Conservation (phyloP, 2,113 vertebrate species). For the Thunnus thynnus region DNA sequence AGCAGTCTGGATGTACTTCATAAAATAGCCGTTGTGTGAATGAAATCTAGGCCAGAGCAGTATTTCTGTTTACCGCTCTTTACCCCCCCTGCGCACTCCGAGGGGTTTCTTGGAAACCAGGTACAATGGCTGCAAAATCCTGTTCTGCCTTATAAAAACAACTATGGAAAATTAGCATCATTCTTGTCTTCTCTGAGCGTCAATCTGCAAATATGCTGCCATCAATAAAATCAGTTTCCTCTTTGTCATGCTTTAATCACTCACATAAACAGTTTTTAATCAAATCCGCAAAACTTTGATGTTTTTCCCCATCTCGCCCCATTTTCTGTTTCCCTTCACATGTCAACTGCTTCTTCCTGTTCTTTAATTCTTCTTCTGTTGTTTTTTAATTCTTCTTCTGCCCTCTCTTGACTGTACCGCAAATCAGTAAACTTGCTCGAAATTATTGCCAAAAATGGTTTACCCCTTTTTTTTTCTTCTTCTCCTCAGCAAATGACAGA, state of each 20-base stretch:
- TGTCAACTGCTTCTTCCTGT: conserved; percentile 46
- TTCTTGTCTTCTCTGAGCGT: conserved; percentile 2
- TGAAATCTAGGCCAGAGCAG: conserved; percentile 68
- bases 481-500: conserved; percentile 42
- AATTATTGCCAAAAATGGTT: neutral
- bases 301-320: conserved; percentile 16
- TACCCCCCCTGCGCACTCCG: conserved; percentile 42
- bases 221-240: conserved; percentile 45
- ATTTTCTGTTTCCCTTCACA: conserved; percentile 43
- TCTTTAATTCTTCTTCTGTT: conserved; percentile 7
- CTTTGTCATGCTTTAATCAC: conserved; percentile 55
- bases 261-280: conserved; percentile 67
- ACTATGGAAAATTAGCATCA: conserved; percentile 37
- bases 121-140: conserved; percentile 35
- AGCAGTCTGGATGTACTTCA: conserved; percentile 57
- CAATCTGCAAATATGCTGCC: conserved; percentile 19
- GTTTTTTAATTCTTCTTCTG: neutral
- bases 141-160: conserved; percentile 35
- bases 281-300: conserved; percentile 58
- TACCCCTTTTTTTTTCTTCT: neutral
- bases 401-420: conserved; percentile 11
- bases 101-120: conserved; percentile 33
- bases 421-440: conserved; percentile 39
- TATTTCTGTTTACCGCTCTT: conserved; percentile 65
- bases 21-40: conserved; percentile 62